Percentiles rank a stretch among this genome's conserved stretches.
These are phyloP conservation scores for Neodiprion virginianus DNA, from an alignment of 1,140 invertebrate genomes.

Conservation along the genomic window DNA sequence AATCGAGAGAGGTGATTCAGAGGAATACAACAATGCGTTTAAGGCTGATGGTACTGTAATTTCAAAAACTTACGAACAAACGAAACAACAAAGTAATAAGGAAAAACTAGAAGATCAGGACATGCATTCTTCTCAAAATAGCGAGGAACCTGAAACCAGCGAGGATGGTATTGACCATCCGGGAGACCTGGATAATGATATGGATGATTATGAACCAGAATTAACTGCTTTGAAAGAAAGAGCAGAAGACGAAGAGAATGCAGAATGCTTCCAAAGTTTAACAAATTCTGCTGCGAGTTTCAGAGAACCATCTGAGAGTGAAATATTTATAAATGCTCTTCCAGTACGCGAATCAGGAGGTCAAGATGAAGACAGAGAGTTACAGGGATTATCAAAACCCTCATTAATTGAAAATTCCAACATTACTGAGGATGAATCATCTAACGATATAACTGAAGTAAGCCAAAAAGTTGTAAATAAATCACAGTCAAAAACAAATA, in stretches of 20 bases:
- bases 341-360: neutral
- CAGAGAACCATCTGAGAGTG: neutral
- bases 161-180: conserved; percentile 22
- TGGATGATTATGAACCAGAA: conserved; percentile 15
- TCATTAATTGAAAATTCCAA: conserved; percentile 4
- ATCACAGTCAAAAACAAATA: neutral
- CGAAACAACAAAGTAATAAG: conserved; percentile 10
- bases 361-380: neutral
- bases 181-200: conserved; percentile 2
- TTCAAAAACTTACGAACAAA: neutral
- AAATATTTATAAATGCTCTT: neutral
- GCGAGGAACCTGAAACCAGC: conserved; percentile 17
- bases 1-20: neutral
- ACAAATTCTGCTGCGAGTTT: conserved; percentile 29
- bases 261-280: conserved; percentile 41
- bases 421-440: conserved; percentile 9
- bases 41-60: neutral
- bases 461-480: neutral
- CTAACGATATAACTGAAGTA: neutral
- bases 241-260: conserved; percentile 24
- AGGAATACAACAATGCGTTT: neutral
- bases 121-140: neutral
- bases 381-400: too few species aligned
- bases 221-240: conserved; percentile 9
- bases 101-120: conserved; percentile 7